Evolutionary conservation across 1,140 invertebrate species (phyloP), one percentile per base, ranked within the genome.

Genomic region (Papilio aristodemus): DNA sequence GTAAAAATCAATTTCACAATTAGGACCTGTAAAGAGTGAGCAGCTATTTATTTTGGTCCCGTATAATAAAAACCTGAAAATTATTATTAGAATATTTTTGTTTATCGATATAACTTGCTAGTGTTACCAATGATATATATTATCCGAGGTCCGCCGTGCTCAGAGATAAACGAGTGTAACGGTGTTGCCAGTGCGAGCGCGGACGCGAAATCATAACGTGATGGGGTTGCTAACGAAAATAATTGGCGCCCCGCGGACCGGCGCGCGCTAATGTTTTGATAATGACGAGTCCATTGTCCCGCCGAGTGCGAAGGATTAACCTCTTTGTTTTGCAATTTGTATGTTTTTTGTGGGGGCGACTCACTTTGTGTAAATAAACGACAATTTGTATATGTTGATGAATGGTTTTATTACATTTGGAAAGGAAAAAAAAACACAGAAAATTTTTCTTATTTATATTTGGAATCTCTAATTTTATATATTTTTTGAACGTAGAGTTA

Each of bases 191-290:
- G 68, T 43, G 74, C 67, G 71, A 77, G 78, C 80, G 79, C 73
- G 43, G 0, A 68, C 43, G 74, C 70, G 73, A 78, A 77, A 79
- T 81, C 73, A 74, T 72, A 76, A 73, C 75, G 67, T 73, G 84
- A 86, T 86, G 78, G 85, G 85, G 85, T 84, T 87, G 83, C 83
- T 70, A 85, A 76, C 71, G 69, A 76, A 78, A 86, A 86, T 90
- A 90, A 90, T 90, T 90, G 88, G 88, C 86, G 75, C 83, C 88
- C 88, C 84, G 88, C 84, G 75, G 86, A 68, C 80, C 70, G 75
- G 62, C 81, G 77, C 77, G 78, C 81, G 81, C 74, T 86, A 86
- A 85, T 90, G 82, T 89, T 90, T 87, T 86, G 75, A 84, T 90
- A 90, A 90, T 89, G 82, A 89, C 77, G 83, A 83, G 81, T 79